Evolutionary conservation across 2,888 invertebrate species (phyloP).

Genomic region (Noctua pronuba): DNA sequence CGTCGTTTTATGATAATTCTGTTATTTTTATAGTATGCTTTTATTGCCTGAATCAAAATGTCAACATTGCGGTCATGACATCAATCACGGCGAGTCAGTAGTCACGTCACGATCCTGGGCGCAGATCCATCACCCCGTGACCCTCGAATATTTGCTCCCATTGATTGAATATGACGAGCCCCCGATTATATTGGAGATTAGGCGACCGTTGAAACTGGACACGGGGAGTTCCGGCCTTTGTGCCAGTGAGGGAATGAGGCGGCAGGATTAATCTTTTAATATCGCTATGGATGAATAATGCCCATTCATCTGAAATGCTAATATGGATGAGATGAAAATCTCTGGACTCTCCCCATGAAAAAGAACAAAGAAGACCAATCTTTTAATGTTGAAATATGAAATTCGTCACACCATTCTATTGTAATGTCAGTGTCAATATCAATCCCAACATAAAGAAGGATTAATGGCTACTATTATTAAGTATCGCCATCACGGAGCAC

Average conservation of each 20-base stretch:
- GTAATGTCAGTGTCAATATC: background rate
- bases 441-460: background rate
- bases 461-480: background rate
- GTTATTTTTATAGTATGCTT: background rate
- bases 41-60: slow-evolving; percentile 5
- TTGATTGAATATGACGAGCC: slow-evolving; percentile 44
- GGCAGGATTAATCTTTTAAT: slow-evolving; percentile 19
- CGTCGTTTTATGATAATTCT: background rate
- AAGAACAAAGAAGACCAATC: background rate
- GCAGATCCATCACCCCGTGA: slow-evolving; percentile 37
- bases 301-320: slow-evolving; percentile 4
- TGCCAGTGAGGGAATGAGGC: slow-evolving; percentile 4
- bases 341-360: background rate
- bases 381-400: background rate
- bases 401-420: background rate
- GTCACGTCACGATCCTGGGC: slow-evolving; percentile 3
- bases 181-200: slow-evolving; percentile 23
- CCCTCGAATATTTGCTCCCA: slow-evolving; percentile 45
- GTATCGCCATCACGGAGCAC: background rate
- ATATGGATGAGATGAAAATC: background rate
- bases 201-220: background rate
- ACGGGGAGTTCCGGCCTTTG: background rate
- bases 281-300: background rate
- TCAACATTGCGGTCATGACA: slow-evolving; percentile 14
- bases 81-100: slow-evolving; percentile 39